These are phyloP conservation scores for Ophion obscuratus DNA, from an alignment of 2,888 invertebrate species.

Conservation along the genomic window DNA sequence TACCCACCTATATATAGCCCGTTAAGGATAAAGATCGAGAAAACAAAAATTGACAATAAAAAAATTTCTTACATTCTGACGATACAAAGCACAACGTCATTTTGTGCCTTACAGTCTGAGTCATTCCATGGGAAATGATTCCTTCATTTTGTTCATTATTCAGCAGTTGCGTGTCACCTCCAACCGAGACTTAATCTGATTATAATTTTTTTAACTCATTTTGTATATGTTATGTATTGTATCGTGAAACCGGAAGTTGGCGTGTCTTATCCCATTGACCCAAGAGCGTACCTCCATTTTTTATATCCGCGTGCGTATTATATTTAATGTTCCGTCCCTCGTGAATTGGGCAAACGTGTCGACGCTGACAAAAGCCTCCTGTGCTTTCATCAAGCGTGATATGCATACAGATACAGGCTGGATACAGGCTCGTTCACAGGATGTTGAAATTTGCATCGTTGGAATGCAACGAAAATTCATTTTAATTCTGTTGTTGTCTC, in stretches of 20 bases:
- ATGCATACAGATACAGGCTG: neutral
- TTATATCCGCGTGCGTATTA: neutral
- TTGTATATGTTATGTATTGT: constrained; percentile 42
- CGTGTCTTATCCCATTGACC: constrained; percentile 69
- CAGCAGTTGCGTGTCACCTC: constrained; percentile 26
- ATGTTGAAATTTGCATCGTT: too few species aligned
- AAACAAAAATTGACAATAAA: too few species aligned
- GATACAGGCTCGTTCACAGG: constrained; percentile 1
- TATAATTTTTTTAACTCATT: constrained; percentile 27
- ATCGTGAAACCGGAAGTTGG: constrained; percentile 65
- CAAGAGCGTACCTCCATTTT: constrained; percentile 55
- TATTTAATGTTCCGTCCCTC: constrained; percentile 15
- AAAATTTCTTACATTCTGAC: too few species aligned
- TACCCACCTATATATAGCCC: too few species aligned
- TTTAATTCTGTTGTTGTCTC: too few species aligned
- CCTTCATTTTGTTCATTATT: constrained; percentile 19
- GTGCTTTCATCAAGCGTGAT: constrained; percentile 39
- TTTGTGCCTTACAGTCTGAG: neutral
- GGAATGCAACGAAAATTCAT: too few species aligned
- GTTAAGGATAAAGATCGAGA: too few species aligned
- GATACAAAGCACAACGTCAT: too few species aligned
- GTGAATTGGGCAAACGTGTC: constrained; percentile 22
- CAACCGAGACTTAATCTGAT: constrained; percentile 9
- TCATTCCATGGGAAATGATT: neutral
- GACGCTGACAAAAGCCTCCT: constrained; percentile 67